Conservation (phyloP, 2,888 invertebrate genomes). For the Galeopsomyia nigrocyanea region DNA sequence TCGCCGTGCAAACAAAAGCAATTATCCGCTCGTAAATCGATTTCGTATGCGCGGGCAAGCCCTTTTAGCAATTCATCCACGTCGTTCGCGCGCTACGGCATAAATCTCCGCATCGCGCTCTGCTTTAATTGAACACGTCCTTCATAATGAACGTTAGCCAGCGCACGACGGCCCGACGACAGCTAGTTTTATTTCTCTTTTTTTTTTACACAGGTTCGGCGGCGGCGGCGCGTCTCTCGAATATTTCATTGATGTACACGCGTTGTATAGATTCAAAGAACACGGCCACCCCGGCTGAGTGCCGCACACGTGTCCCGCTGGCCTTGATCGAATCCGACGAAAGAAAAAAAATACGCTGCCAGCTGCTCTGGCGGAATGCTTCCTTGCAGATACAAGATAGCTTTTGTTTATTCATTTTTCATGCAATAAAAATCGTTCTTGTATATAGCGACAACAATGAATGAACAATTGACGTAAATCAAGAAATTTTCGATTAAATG, state of each 20-base stretch:
- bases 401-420: no score
- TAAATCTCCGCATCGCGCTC: slow-evolving; percentile 20
- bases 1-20: slow-evolving; percentile 12
- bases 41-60: slow-evolving; percentile 3
- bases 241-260: slow-evolving; percentile 21
- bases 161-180: slow-evolving; percentile 3
- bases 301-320: no score
- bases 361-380: no score
- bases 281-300: no score
- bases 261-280: background rate
- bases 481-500: no score
- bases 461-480: no score
- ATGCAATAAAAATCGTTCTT: no score
- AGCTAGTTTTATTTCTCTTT: slow-evolving; percentile 12
- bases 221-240: background rate
- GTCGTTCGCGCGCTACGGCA: slow-evolving; percentile 3
- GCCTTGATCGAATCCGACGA: no score
- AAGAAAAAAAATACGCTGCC: no score
- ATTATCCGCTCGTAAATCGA: slow-evolving; percentile 30
- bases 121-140: slow-evolving; percentile 40
- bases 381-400: no score
- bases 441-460: no score
- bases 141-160: slow-evolving; percentile 25
- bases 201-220: background rate
- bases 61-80: slow-evolving; percentile 30